Evolutionary conservation across 2,888 invertebrate species (phyloP), one percentile per base, ranked within the genome.

Genomic region (Drosophila imparisetae): DNA sequence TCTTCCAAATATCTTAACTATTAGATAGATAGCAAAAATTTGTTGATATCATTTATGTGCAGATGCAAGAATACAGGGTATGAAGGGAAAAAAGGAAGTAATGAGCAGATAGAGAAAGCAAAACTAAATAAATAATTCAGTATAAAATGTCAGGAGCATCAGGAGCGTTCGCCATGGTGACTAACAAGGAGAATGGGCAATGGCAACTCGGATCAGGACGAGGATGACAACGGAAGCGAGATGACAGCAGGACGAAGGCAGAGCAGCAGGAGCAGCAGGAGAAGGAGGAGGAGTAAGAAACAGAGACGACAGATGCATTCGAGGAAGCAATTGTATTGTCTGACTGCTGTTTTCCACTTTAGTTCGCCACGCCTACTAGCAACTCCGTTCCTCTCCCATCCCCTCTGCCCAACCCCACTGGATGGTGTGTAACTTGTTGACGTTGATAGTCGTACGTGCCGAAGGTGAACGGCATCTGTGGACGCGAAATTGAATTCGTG

Each of bases 381-480:
- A 36, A 15, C 48, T 40, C 3, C 30, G 18, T 18, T 32, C 40
- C 8, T 2, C 36, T 15, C 6, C 10, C 15, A 24, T 8, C 38
- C 11, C 18, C 13, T 13, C 53, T 8, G 30, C 29, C 29, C 24
- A 6, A 34, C 7, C 18, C 11, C 13, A n/a, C n/a, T 8, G 18
- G 15, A 29, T 59, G 29, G 72, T 75, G 75, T 84, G 81, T 81
- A 90, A 87, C 86, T 87, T 87, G 86, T 87, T 90, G 86, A 87
- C 86, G 86, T 87, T 87, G 86, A 87, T 87, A 90, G 90, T 75
- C 66, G 90, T 89, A 87, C 86, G 86, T 87, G 86, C 89, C 86
- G 90, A 87, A 90, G 86, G 86, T 87, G 86, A 87, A 90, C 86
- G 86, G 86, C 86, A 86, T 86, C 89, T 86, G 89, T 90, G 90